Evolutionary conservation across 2,797 vertebrate genomes (phyloP).

Genomic region (Mormyrus hasselquistii): DNA sequence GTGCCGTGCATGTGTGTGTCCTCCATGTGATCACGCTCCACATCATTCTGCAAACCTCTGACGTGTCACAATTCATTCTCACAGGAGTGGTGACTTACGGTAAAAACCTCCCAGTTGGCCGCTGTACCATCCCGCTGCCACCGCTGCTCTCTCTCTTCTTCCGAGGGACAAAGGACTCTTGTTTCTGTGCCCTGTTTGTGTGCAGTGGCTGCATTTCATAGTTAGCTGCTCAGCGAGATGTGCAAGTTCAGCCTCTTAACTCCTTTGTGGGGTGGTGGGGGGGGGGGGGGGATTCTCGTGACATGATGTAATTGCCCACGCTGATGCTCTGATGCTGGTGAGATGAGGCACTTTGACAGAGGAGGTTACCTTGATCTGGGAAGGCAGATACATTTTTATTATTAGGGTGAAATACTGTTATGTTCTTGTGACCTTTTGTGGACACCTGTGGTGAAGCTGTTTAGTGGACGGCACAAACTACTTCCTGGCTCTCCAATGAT

Average conservation of each 20-base stretch:
- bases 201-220: not conserved
- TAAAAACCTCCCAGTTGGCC: not conserved
- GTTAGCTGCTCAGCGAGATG: not conserved
- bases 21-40: not conserved
- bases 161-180: not conserved
- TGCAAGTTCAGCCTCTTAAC: not conserved
- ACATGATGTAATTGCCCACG: not conserved
- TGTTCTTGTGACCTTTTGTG: slow-evolving; percentile 17
- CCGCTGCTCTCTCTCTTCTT: not conserved
- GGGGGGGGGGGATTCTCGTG: not conserved
- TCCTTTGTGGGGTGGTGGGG: not conserved
- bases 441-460: not conserved
- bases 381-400: slow-evolving; percentile 8
- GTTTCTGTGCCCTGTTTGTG: not conserved
- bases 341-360: not conserved
- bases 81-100: not conserved
- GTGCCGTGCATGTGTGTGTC: not conserved
- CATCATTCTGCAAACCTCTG: not conserved
- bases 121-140: not conserved
- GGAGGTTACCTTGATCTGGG: not conserved
- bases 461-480: not conserved
- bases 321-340: not conserved
- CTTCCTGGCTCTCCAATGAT: not conserved
- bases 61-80: not conserved
- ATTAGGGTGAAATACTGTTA: not conserved